A percentile compares a stretch with the other conserved stretches of the same genome.
Evolutionary conservation across 2,797 vertebrate genomes (phyloP).

Genomic region (Columba guinea): DNA sequence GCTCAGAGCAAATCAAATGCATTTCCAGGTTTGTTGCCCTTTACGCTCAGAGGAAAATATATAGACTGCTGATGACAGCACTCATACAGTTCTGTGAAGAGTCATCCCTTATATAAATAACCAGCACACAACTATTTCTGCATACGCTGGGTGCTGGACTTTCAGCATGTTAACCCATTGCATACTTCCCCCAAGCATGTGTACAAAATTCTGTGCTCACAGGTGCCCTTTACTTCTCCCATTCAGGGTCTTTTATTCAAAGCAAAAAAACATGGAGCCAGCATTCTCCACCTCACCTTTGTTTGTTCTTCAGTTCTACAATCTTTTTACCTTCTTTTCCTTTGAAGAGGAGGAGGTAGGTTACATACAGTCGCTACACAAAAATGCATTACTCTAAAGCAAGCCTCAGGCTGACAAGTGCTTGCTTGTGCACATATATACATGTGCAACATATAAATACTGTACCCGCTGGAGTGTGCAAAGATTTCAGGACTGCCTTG

Average conservation of each 20-base stretch:
- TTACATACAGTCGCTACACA: background rate
- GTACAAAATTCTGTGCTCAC: background rate
- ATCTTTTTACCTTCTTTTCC: background rate
- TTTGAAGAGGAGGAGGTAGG: fast-evolving
- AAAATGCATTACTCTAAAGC: background rate
- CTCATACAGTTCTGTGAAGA: background rate
- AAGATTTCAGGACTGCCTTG: background rate
- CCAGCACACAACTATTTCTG: background rate
- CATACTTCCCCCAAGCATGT: fast-evolving
- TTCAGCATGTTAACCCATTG: background rate
- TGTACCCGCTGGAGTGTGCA: background rate
- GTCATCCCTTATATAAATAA: background rate
- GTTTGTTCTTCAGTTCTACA: background rate
- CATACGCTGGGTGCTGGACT: background rate
- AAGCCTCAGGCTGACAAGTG: background rate
- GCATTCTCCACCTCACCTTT: background rate
- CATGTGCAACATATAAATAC: background rate
- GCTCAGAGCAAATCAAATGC: background rate
- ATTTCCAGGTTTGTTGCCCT: background rate
- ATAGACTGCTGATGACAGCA: background rate
- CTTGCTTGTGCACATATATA: too few species aligned
- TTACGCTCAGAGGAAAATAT: background rate
- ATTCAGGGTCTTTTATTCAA: background rate
- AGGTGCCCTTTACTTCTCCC: background rate
- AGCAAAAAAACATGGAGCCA: fast-evolving